These are phyloP conservation scores for Lepidurus apus DNA, from an alignment of 1,140 invertebrate genomes.

Conservation along the genomic window DNA sequence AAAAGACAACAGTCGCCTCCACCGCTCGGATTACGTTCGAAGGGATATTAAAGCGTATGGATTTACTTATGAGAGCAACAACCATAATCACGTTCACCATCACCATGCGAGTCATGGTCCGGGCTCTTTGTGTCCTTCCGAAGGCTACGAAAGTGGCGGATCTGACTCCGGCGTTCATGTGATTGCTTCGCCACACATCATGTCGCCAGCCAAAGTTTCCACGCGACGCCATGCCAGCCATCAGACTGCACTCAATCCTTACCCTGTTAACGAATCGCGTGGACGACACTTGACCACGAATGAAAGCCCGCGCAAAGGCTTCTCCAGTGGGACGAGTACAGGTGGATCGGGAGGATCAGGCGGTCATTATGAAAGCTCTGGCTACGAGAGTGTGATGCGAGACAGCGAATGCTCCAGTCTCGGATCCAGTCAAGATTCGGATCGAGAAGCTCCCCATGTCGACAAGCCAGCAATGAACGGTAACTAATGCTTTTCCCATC, in stretches of 20 bases:
- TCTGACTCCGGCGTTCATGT: constrained; percentile 32
- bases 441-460: constrained; percentile 40
- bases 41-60: constrained; percentile 32
- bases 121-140: constrained; percentile 33
- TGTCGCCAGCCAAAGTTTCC: constrained; percentile 20
- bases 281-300: neutral
- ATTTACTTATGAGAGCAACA: constrained; percentile 33
- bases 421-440: constrained; percentile 73
- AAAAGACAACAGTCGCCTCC: neutral
- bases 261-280: neutral
- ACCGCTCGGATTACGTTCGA: neutral
- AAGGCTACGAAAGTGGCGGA: constrained; percentile 33
- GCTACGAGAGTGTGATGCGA: constrained; percentile 79
- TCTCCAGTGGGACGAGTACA: constrained; percentile 34
- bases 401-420: constrained; percentile 63
- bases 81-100: constrained; percentile 30
- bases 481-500: neutral
- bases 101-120: constrained; percentile 20
- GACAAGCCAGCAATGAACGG: constrained; percentile 13
- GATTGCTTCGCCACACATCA: constrained; percentile 26
- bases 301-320: constrained; percentile 25
- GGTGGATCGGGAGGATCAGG: constrained; percentile 37
- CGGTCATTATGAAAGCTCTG: constrained; percentile 66
- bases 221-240: constrained; percentile 20
- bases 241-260: neutral